Conservation (phyloP, 2,797 vertebrate genomes). For the Zenarchopterus dispar region DNA sequence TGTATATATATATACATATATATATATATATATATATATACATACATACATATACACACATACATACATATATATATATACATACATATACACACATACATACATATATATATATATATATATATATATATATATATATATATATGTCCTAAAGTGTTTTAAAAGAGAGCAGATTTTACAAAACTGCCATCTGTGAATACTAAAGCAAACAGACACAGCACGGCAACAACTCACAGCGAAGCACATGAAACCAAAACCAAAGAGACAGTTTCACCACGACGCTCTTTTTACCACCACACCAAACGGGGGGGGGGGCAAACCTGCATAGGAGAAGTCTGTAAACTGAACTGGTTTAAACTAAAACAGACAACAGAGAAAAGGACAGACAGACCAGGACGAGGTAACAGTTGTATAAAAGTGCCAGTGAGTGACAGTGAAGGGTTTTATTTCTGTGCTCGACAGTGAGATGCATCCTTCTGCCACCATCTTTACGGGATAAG, state of each 20-base stretch:
- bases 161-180: too few relatives aligned
- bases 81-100: too few relatives aligned
- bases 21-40: too few relatives aligned
- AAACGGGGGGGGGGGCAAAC: not conserved
- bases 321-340: slow-evolving; percentile 7
- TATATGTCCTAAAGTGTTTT: too few relatives aligned
- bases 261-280: not conserved
- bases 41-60: too few relatives aligned
- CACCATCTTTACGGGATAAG: not conserved
- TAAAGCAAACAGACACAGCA: not conserved
- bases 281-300: slow-evolving; percentile 14
- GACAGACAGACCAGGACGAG: slow-evolving; percentile 2
- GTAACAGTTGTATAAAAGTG: not conserved
- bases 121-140: too few relatives aligned
- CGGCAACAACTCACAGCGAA: slow-evolving; percentile 2
- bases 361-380: not conserved
- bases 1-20: too few relatives aligned
- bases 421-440: not conserved
- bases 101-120: too few relatives aligned
- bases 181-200: not conserved
- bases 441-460: not conserved
- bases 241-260: slow-evolving; percentile 20
- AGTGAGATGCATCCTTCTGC: slow-evolving; percentile 5
- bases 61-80: too few relatives aligned
- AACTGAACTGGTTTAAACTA: not conserved